These are phyloP conservation scores for Rhodinocichla rosea DNA, from an alignment of 2,113 vertebrate species.

Conservation along the genomic window DNA sequence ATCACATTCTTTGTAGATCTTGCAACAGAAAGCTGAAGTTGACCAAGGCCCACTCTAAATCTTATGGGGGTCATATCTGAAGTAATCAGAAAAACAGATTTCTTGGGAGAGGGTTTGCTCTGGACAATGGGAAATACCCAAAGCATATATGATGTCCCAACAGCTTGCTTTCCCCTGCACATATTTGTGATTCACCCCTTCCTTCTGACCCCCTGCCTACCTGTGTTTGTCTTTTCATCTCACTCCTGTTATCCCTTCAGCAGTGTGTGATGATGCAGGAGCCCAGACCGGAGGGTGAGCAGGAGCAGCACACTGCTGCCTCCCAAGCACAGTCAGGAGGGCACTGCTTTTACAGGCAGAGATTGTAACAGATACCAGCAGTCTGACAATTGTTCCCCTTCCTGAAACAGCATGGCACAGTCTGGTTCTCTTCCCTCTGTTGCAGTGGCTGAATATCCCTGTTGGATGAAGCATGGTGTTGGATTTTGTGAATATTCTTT, in stretches of 20 bases:
- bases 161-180: not conserved
- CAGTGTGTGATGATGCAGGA: not conserved
- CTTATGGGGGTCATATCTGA: not conserved
- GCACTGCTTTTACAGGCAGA: not conserved
- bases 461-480: not conserved
- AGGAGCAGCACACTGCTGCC: not conserved
- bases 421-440: not conserved
- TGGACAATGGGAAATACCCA: not conserved
- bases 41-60: not conserved
- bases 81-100: not conserved
- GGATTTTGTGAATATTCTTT: constrained; percentile 10
- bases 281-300: not conserved
- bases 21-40: not conserved
- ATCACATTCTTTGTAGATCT: not conserved
- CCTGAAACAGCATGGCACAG: not conserved
- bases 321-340: not conserved
- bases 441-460: not conserved
- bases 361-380: not conserved
- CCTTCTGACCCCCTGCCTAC: not conserved
- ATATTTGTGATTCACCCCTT: not conserved
- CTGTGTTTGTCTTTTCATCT: not conserved
- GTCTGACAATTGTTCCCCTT: not conserved
- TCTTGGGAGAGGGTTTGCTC: not conserved
- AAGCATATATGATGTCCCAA: not conserved
- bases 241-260: not conserved